Base-by-base conservation (phyloP, 2,888 invertebrate species). In the Aphodius sticticus region DNA sequence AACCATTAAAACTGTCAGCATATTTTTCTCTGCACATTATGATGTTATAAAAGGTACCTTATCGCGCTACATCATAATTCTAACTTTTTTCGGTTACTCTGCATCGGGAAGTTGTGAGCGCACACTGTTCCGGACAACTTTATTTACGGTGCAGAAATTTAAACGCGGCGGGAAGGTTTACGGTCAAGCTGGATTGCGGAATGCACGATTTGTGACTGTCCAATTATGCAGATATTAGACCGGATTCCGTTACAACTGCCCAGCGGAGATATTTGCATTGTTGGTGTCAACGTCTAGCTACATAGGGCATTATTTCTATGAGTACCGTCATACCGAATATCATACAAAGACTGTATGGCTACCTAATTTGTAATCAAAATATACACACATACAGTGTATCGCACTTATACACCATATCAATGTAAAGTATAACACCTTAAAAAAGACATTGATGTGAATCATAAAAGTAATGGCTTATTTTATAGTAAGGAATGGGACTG, bases 181-280 rank as follows among this genome's bases (percentile, higher is more conserved):
- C 35, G 74, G 74, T 74, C 74, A 74, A 37, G 74, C 74, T 6
- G 74, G 74, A 74, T 74, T 74, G 74, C 74, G 74, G 74, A 74
- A 74, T 74, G 74, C 74, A 74, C 74, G 74, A 74, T 74, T 74
- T 74, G 74, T 74, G 74, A 74, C 36, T 37, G 36, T 74, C 74
- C 35, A 74, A 74, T 74, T 74, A 74, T 74, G 74, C 74, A 74
- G 36, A 74, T 74, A 74, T 74, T 74, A 74, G 74, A 74, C 26
- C 36, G 74, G 74, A 74, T 74, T 35, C 74, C 74, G 37, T 74
- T 35, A 37, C n/a, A 35, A 74, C 74, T 53, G 12, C 53, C 2
- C 53, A 9, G 9, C 12, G 7, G 53, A 12, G 53, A 9, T 53
- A 53, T 53, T 7, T 5, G 53, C 53, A 12, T 53, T 53, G 53